Base-by-base conservation (phyloP, 2,113 vertebrate genomes). In the Siphamia tubifer region DNA sequence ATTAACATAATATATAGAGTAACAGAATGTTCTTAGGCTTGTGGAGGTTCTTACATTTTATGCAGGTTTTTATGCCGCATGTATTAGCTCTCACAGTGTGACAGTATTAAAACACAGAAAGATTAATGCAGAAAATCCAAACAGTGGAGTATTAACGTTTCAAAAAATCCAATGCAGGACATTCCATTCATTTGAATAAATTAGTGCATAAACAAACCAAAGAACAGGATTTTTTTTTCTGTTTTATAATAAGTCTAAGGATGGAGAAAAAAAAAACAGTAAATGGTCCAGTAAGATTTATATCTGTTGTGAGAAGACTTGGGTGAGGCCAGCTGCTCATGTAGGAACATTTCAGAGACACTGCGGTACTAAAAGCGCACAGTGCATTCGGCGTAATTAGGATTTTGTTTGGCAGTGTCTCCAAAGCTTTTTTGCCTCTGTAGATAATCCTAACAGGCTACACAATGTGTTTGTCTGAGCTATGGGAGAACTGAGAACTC, bases 401-500 rank as follows among this genome's bases (percentile, higher is more conserved):
- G 69, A 49, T 79, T 87, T 74, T 56, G 81, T 79, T 83, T 86
- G 83, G 68, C 70, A 54, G 57, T n/a, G 80, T 82, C 73, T 79
- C 71, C 62, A 49, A 65, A 77, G 77, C 74, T 30, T 51, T 51
- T 69, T 81, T 52, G 60, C 72, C 69, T 66, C 35, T 69, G 54
- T 45, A 78, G 81, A 77, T 86, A 86, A 86, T 82, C 83, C 79
- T 54, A 63, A 78, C 77, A 76, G 58, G 69, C 57, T 48, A 47
- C 77, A 78, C 83, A 79, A 70, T 82, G 80, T 74, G 77, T 83
- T 82, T 75, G 72, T 71, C 75, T 79, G 77, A 86, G 83, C 85
- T 61, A 40, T 49, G 74, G 74, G 67, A 57, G 60, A 80, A 83
- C 82, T 81, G 79, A 77, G 79, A 83, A 87, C 77, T 77, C 67